phyloP scores from a whole-genome alignment of 2,888 invertebrate species.

The Agrochola lota region DNA sequence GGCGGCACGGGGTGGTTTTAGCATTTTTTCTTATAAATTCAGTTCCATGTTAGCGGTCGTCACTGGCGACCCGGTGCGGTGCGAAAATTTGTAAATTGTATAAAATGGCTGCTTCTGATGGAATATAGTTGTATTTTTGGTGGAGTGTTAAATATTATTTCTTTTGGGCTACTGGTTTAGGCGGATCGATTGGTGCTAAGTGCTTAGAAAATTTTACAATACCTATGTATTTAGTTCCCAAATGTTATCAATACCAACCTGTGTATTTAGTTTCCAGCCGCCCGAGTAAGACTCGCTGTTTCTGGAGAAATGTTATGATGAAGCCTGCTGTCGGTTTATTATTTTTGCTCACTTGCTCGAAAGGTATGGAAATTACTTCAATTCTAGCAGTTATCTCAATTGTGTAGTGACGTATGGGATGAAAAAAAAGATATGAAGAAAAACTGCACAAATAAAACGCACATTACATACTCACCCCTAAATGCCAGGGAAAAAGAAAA shows the following conservation, averaged over 20 bases:
- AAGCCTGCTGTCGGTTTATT: too few relatives aligned
- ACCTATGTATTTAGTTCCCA: not conserved
- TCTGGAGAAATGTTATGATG: not conserved
- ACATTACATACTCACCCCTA: not conserved
- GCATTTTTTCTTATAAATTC: slow-evolving; percentile 83
- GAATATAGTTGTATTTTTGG: slow-evolving; percentile 56
- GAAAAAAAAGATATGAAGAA: too few relatives aligned
- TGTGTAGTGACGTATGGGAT: not conserved
- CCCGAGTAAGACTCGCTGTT: not conserved
- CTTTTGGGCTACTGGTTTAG: not conserved
- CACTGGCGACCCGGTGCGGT: slow-evolving; percentile 55
- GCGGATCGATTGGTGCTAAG: not conserved
- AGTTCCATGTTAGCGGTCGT: slow-evolving; percentile 71
- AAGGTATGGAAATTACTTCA: not conserved
- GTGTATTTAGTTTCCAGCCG: not conserved
- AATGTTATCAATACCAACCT: not conserved
- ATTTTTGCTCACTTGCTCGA: not conserved
- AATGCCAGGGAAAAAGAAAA: too few relatives aligned
- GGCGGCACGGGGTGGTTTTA: slow-evolving; percentile 81
- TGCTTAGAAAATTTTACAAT: not conserved
- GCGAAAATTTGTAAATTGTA: slow-evolving; percentile 72
- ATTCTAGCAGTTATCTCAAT: not conserved
- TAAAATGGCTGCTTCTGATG: slow-evolving; percentile 51
- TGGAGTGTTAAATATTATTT: slow-evolving; percentile 42
- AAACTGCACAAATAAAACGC: not conserved